Conservation (phyloP, 2,797 vertebrate species). For the Chromobotia macracanthus region DNA sequence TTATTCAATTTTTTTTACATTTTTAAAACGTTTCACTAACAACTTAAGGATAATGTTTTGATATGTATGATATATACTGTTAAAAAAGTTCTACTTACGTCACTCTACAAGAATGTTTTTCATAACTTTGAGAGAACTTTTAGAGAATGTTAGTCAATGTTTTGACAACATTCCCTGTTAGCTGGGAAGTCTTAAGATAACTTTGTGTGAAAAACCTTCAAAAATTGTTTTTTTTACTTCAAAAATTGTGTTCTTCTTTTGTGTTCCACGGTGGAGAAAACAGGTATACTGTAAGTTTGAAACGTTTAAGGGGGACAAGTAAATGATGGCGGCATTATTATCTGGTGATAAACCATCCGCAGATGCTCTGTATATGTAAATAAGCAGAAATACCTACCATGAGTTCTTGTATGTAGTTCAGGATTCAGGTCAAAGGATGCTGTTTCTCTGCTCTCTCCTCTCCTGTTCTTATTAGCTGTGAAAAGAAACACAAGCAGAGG, state of each 20-base stretch:
- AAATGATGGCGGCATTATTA: neutral
- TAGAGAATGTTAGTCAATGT: too few species aligned
- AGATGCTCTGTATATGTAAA: constrained; percentile 14
- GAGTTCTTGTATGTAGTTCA: constrained; percentile 66
- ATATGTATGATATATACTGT: too few species aligned
- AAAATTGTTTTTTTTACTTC: too few species aligned
- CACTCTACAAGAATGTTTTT: too few species aligned
- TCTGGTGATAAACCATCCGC: neutral
- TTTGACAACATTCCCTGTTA: too few species aligned
- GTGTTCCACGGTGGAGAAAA: neutral
- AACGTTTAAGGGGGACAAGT: neutral
- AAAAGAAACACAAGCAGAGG: constrained; percentile 63
- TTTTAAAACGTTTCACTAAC: too few species aligned
- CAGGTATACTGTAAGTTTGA: neutral
- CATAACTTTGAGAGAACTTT: too few species aligned
- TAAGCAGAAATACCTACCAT: constrained; percentile 67
- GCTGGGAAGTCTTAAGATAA: too few species aligned
- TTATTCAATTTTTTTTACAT: too few species aligned
- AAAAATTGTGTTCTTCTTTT: neutral
- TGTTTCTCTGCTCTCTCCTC: constrained; percentile 64
- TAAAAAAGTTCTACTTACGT: too few species aligned
- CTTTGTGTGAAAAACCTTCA: too few species aligned
- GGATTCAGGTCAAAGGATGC: constrained; percentile 72
- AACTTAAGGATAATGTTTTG: too few species aligned
- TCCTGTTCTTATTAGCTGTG: constrained; percentile 77